phyloP scores from a whole-genome alignment of 2,888 invertebrate genomes.

The Abrostola triplasia region DNA sequence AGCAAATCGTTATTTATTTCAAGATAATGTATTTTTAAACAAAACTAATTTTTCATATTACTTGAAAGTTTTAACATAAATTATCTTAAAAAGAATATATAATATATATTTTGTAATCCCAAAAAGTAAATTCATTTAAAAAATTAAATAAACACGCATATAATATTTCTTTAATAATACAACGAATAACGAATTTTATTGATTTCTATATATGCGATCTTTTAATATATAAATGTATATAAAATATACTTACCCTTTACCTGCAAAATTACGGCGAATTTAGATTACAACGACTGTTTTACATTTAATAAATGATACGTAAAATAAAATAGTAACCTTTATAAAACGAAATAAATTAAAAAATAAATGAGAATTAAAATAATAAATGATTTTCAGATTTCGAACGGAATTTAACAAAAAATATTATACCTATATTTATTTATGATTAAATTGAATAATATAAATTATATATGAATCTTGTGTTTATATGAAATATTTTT shows the following conservation, averaged over 20 bases:
- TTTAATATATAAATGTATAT: conserved; percentile 32
- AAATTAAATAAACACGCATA: conserved; percentile 1
- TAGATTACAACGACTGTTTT: conserved; percentile 60
- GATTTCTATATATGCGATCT: conserved; percentile 25
- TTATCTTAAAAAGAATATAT: conserved; percentile 11
- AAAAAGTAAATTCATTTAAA: neutral
- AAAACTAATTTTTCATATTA: neutral
- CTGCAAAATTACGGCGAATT: conserved; percentile 54
- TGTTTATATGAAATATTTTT: too few species aligned
- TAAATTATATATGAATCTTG: too few species aligned
- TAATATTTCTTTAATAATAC: conserved; percentile 39
- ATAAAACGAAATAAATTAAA: conserved; percentile 19
- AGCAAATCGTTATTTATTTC: neutral
- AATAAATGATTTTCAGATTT: neutral
- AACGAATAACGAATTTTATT: conserved; percentile 43
- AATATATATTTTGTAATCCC: neutral
- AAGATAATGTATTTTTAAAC: conserved; percentile 2
- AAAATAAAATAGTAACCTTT: conserved; percentile 19
- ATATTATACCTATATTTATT: neutral
- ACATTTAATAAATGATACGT: conserved; percentile 24
- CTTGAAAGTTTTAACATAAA: neutral
- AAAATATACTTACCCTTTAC: conserved; percentile 24
- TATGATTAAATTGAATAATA: neutral
- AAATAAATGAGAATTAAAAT: conserved; percentile 1
- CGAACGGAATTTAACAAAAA: neutral